Evolutionary conservation across 2,888 invertebrate genomes (phyloP).

Genomic region (Melanostoma mellinum): DNA sequence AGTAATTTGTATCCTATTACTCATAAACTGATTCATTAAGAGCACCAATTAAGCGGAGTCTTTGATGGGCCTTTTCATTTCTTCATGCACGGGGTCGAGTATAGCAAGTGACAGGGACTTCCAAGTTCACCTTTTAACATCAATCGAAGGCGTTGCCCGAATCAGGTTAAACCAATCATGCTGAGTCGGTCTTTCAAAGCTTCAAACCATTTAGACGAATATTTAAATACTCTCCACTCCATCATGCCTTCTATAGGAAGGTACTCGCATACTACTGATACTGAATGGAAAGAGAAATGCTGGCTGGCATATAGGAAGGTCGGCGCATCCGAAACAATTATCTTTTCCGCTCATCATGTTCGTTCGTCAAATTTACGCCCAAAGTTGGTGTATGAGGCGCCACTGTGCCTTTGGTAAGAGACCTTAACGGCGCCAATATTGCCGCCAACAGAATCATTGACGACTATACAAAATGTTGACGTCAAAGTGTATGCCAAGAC

Average conservation of each 20-base stretch:
- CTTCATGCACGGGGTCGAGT: conserved; percentile 13
- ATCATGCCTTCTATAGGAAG: neutral
- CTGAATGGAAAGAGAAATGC: conserved; percentile 21
- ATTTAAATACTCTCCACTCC: conserved; percentile 44
- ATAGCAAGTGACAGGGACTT: conserved; percentile 68
- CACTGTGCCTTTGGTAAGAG: conserved; percentile 47
- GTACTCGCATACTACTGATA: neutral
- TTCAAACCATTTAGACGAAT: conserved; percentile 56
- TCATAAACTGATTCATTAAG: conserved; percentile 72
- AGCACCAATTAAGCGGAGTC: conserved; percentile 71
- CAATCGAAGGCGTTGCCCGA: conserved; percentile 67
- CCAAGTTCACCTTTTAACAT: conserved; percentile 70
- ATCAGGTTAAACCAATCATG: conserved; percentile 65
- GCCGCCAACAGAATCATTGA: neutral
- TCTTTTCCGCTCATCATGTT: conserved; percentile 71
- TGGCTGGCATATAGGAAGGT: conserved; percentile 9
- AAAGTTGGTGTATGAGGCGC: conserved; percentile 42
- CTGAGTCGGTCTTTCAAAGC: conserved; percentile 62
- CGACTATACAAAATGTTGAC: conserved; percentile 2
- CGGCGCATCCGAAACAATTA: conserved; percentile 59
- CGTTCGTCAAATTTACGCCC: conserved; percentile 72
- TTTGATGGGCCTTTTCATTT: conserved; percentile 39
- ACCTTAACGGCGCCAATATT: conserved; percentile 41
- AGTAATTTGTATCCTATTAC: conserved; percentile 72
- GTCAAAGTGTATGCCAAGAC: conserved; percentile 42